phyloP scores from a whole-genome alignment of 2,113 vertebrate species.

The Prionailurus viverrinus region DNA sequence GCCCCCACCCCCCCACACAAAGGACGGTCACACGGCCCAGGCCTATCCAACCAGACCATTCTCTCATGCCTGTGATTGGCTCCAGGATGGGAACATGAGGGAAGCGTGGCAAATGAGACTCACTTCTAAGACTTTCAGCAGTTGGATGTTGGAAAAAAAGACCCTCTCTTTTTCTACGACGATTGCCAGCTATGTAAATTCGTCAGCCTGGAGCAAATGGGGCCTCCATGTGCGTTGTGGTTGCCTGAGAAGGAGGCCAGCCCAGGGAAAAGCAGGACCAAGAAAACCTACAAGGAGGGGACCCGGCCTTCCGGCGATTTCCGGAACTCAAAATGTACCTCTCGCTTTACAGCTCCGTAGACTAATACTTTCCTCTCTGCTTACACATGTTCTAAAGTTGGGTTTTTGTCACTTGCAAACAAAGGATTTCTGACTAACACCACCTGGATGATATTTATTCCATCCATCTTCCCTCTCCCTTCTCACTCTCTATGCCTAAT shows the following conservation, averaged over 20 bases:
- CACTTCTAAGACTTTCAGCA: background rate
- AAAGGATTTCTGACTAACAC: background rate
- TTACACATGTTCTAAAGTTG: background rate
- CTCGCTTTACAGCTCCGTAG: fast-evolving
- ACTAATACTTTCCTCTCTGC: background rate
- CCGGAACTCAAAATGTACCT: background rate
- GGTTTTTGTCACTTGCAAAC: background rate
- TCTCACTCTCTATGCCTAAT: background rate
- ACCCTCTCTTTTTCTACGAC: background rate
- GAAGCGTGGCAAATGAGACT: background rate
- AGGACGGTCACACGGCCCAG: background rate
- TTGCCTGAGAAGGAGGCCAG: background rate
- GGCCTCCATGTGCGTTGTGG: fast-evolving
- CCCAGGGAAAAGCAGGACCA: background rate
- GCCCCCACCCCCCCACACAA: fast-evolving
- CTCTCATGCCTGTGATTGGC: background rate
- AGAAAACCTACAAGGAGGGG: background rate
- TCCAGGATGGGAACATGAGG: background rate
- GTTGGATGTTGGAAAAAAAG: background rate
- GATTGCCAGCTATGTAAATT: background rate
- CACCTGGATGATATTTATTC: background rate
- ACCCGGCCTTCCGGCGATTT: background rate
- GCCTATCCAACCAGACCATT: background rate
- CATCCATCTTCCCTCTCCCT: background rate
- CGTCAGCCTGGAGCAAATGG: background rate